Percentiles rank a stretch among this genome's conserved stretches.
These are phyloP conservation scores for Lasius fuliginosus DNA, from an alignment of 2,888 invertebrate species.

Conservation along the genomic window DNA sequence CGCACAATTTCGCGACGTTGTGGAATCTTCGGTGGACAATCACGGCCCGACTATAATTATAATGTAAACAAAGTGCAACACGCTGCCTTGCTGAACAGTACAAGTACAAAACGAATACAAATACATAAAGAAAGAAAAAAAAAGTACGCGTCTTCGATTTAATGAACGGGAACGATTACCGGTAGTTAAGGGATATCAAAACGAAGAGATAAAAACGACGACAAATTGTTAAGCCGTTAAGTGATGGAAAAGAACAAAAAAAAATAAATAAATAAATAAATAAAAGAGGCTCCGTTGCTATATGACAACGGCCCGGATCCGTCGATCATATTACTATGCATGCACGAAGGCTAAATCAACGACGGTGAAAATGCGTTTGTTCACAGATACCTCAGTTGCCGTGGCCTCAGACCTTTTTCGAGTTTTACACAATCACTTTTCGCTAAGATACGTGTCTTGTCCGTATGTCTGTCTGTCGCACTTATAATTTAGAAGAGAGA, in stretches of 20 bases:
- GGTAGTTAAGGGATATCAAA: conserved; percentile 85
- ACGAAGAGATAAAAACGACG: conserved; percentile 64
- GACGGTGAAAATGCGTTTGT: conserved; percentile 78
- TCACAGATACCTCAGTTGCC: conserved; percentile 85
- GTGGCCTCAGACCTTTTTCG: conserved; percentile 80
- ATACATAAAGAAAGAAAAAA: conserved; percentile 81
- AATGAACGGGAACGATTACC: conserved; percentile 83
- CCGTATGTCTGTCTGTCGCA: conserved; percentile 38
- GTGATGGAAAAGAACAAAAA: conserved; percentile 46
- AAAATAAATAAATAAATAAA: conserved; percentile 37
- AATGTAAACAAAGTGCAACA: conserved; percentile 86
- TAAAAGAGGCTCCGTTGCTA: conserved; percentile 75
- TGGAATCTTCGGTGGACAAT: conserved; percentile 82
- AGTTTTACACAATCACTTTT: conserved; percentile 56
- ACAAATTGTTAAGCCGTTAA: conserved; percentile 69
- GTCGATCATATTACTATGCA: conserved; percentile 66
- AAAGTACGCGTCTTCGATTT: conserved; percentile 84
- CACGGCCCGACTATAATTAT: conserved; percentile 84
- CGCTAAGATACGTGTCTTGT: conserved; percentile 38
- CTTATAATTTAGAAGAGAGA: conserved; percentile 37
- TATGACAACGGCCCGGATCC: conserved; percentile 77
- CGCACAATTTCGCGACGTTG: conserved; percentile 75
- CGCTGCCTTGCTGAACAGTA: conserved; percentile 87
- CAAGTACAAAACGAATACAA: conserved; percentile 86
- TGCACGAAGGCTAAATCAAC: conserved; percentile 63